Evolutionary conservation across 2,888 invertebrate genomes (phyloP), one percentile per base, ranked within the genome.

Genomic region (Oeneis ivallda): DNA sequence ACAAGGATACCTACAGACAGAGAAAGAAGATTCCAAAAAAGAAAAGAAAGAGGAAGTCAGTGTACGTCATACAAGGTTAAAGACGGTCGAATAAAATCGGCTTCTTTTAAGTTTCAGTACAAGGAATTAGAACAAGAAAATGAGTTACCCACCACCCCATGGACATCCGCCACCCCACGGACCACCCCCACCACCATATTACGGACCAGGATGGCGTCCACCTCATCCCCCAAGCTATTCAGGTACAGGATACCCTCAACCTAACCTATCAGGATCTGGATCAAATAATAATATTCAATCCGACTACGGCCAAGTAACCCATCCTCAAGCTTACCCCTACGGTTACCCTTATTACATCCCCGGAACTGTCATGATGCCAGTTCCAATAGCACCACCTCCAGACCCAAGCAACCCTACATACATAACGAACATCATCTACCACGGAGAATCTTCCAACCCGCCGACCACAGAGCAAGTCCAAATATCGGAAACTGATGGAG

Each of bases 341-440:
- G 47, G 15, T 9, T 84, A 85, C 65, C 87, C 87, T 0, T 88
- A 86, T 76, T 90, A 79, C 73, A 72, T 87, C 0, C 89, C 89
- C 1, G 86, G 85, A 0, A 77, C 89, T 0, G 78, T 89, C 72
- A 90, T 90, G 88, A 72, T 89, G 1, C 88, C 87, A 0, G 78
- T 84, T 0, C 83, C 86, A 0, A 64, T 83, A 0, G 74, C 78
- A 2, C 77, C 79, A 10, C 62, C 70, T 6, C 77, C 77, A 1
- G 64, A 72, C 68, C 68, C 63, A 0, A 70, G 69, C 69, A 75
- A 84, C 43, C 80, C 86, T 0, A 91, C 91, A 0, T 92, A 89
- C 67, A 83, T 91, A 9, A 92, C 91, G 26, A 91, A 92, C 74
- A 87, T 90, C 65, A 87, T 88, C 58, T 91, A 91, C 72, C 88